Base-by-base conservation (phyloP, 2,888 invertebrate species). In the Thecocarcelia acutangulata region DNA sequence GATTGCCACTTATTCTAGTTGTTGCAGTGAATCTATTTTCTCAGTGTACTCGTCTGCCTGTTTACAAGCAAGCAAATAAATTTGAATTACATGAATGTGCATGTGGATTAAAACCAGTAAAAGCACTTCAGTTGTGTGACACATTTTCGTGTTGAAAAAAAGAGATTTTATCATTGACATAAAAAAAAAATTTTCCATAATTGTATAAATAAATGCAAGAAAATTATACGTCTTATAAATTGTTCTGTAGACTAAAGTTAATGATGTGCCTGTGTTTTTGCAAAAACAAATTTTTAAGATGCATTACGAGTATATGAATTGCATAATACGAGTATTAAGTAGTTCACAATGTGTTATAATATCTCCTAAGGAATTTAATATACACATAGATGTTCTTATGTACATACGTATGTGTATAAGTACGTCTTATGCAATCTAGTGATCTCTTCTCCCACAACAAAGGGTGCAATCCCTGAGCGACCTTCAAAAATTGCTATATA, bases 121-220 rank as follows among this genome's bases (percentile, higher is more conserved):
- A 66, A 52, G 40, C 52, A 66, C 66, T 66, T 68, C 21, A 68
- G 33, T 13, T 42, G 42, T 42, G 42, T 68, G 44, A 61, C 59
- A 76, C 59, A 68, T 46, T 76, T 76, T 68, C 21, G 3, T 61
- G 75, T 83, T 13, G 17, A 13, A 44, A 0, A 42, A 61, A 72
- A 56, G 42, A 24, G 11, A 87, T 89, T 11, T 73, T 87, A 68
- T 76, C 59, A 68, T 76, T 76, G 75, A 68, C 68, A 76, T 17
- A 52, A 6, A 63, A 24, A 52, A 6, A 63, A 24, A 24, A 24
- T 5, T 72, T 50, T 33, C 59, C 42, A 75, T 59, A 52, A 52
- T 59, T 58, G 48, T 50, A 21, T 15, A 68, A 28, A 24, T 33
- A 21, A 13, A 50, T 37, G 19, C 33, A 15, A 46, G 46, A 40